Conservation (phyloP, 2,113 vertebrate genomes). For the Thinocorus orbignyianus region DNA sequence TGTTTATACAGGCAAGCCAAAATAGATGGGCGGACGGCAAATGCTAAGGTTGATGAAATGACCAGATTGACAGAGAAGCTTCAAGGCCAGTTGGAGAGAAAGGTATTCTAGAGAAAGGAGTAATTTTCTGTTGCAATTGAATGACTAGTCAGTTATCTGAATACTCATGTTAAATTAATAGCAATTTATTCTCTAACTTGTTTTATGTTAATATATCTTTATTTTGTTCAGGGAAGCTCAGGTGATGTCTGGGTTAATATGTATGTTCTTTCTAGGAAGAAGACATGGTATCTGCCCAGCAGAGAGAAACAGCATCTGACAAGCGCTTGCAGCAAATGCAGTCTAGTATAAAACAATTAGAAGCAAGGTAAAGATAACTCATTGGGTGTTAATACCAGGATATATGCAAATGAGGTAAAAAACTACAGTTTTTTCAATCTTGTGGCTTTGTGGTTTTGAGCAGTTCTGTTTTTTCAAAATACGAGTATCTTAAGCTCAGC, state of each 20-base stretch:
- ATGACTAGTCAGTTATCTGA: neutral
- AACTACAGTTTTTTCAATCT: neutral
- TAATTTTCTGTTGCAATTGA: neutral
- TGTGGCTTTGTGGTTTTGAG: neutral
- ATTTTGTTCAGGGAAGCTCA: neutral
- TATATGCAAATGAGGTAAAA: neutral
- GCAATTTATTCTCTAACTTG: neutral
- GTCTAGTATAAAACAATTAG: constrained; percentile 80
- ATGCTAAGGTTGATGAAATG: constrained; percentile 85
- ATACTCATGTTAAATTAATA: neutral
- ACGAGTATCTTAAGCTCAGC: neutral
- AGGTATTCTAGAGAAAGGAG: constrained; percentile 69
- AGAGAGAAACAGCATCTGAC: constrained; percentile 84
- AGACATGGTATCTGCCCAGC: constrained; percentile 76
- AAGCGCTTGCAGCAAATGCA: constrained; percentile 85
- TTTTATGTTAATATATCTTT: neutral
- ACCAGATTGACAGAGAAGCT: constrained; percentile 78
- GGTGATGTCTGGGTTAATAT: neutral
- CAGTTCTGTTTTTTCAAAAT: neutral
- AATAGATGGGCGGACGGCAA: constrained; percentile 80
- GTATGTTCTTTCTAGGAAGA: constrained; percentile 79
- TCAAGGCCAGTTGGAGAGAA: constrained; percentile 82
- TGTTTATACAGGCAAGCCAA: constrained; percentile 80
- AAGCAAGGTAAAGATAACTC: constrained; percentile 78
- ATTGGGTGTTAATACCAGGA: neutral